These are phyloP conservation scores for Syngnathus acus DNA, from an alignment of 2,797 vertebrate species.

Conservation along the genomic window DNA sequence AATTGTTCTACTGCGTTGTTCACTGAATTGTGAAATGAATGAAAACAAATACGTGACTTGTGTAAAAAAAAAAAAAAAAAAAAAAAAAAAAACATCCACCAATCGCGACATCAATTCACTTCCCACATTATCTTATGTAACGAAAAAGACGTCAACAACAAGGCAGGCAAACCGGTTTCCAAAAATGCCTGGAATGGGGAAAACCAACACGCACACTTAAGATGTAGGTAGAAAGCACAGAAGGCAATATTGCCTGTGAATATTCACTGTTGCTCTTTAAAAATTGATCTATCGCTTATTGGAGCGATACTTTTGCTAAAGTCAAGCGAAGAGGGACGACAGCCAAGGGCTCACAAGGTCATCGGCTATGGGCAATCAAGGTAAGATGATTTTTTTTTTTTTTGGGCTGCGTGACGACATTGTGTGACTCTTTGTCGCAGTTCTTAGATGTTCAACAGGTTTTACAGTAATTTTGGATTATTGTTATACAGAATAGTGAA, in stretches of 20 bases:
- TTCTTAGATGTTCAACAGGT: neutral
- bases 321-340: conserved; percentile 1
- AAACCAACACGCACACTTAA: conserved; percentile 23
- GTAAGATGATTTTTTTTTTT: conserved; percentile 32
- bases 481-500: neutral
- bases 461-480: neutral
- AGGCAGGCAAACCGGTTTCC: conserved; percentile 45
- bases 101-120: neutral
- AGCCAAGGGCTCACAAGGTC: neutral
- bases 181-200: conserved; percentile 55
- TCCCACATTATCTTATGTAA: conserved; percentile 12
- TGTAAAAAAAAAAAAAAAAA: too few relatives aligned
- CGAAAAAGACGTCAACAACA: conserved; percentile 6
- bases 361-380: conserved; percentile 50
- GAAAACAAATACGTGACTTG: too few relatives aligned
- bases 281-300: neutral
- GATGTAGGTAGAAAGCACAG: conserved; percentile 8
- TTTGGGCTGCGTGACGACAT: neutral
- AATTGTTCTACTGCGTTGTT: too few relatives aligned
- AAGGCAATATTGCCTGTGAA: too few relatives aligned
- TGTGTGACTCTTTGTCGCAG: neutral
- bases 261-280: conserved; percentile 6
- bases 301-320: neutral
- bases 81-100: neutral
- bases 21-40: too few relatives aligned